A percentile compares a stretch with the other conserved stretches of the same genome.
phyloP scores from a whole-genome alignment of 2,113 vertebrate species.

The Prietella phreatophila region DNA sequence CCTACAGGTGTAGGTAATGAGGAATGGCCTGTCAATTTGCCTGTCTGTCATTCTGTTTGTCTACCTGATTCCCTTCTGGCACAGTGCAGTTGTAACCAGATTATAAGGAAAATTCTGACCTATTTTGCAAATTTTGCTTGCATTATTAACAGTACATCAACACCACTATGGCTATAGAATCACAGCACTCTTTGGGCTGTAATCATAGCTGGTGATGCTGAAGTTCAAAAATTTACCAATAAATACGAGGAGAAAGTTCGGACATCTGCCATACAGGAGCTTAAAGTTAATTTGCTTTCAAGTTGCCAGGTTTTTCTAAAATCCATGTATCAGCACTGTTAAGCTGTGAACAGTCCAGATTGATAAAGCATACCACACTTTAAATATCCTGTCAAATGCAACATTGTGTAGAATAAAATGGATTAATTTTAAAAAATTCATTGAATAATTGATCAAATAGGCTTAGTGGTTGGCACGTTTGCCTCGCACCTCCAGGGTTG shows the following conservation, averaged over 20 bases:
- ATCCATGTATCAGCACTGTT: neutral
- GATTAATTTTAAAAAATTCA: neutral
- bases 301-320: neutral
- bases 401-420: neutral
- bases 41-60: conserved; percentile 47
- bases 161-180: neutral
- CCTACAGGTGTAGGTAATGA: conserved; percentile 78
- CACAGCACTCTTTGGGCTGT: neutral
- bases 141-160: neutral
- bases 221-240: neutral
- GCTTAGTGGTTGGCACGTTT: too few relatives aligned
- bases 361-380: neutral
- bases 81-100: conserved; percentile 56
- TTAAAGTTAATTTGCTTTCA: neutral
- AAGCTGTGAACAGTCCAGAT: neutral
- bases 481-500: too few relatives aligned
- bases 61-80: neutral
- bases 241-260: neutral
- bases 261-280: neutral
- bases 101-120: neutral
- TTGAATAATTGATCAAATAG: neutral
- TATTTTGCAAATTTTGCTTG: neutral
- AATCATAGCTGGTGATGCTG: neutral
- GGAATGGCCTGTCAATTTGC: conserved; percentile 52
- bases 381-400: neutral